Conservation (phyloP, 2,797 vertebrate genomes). For the Danio kyathit region DNA sequence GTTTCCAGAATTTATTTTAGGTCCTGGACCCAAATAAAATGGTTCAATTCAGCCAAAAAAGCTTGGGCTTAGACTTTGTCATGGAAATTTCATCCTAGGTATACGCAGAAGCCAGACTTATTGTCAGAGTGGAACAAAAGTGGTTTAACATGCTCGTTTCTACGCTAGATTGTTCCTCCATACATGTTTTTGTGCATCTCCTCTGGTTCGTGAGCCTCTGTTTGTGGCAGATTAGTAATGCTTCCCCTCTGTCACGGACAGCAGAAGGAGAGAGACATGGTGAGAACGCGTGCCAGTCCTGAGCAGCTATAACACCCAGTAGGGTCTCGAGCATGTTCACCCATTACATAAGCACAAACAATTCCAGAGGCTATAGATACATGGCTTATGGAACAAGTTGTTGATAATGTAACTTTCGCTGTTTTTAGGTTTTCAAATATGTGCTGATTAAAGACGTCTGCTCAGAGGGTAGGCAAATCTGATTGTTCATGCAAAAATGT, state of each 20-base stretch:
- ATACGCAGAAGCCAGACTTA: slow-evolving; percentile 6
- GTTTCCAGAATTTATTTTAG: slow-evolving; percentile 24
- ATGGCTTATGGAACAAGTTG: not conserved
- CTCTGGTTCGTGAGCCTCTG: slow-evolving; percentile 26
- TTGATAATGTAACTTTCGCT: not conserved
- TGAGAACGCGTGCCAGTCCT: slow-evolving; percentile 57
- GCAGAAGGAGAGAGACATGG: slow-evolving; percentile 64
- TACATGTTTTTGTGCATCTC: slow-evolving; percentile 53
- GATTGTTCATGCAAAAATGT: too few relatives aligned
- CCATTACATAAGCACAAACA: slow-evolving; percentile 56
- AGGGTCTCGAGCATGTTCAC: slow-evolving; percentile 56
- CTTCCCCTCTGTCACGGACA: slow-evolving; percentile 62
- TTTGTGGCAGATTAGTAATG: slow-evolving; percentile 62
- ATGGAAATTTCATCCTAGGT: slow-evolving; percentile 10
- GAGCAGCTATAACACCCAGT: slow-evolving; percentile 55
- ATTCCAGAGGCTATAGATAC: slow-evolving; percentile 24
- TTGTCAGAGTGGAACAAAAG: slow-evolving; percentile 42
- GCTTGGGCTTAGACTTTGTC: slow-evolving; percentile 30
- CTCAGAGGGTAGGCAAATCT: too few relatives aligned
- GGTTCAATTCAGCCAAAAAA: not conserved
- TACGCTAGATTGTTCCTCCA: slow-evolving; percentile 25
- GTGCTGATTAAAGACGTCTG: too few relatives aligned
- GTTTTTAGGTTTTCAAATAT: not conserved
- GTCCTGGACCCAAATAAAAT: slow-evolving; percentile 5
- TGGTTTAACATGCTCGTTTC: slow-evolving; percentile 9